Percentiles rank a stretch among this genome's conserved stretches.
phyloP scores from a whole-genome alignment of 2,888 invertebrate genomes.

The Adelphocoris suturalis region DNA sequence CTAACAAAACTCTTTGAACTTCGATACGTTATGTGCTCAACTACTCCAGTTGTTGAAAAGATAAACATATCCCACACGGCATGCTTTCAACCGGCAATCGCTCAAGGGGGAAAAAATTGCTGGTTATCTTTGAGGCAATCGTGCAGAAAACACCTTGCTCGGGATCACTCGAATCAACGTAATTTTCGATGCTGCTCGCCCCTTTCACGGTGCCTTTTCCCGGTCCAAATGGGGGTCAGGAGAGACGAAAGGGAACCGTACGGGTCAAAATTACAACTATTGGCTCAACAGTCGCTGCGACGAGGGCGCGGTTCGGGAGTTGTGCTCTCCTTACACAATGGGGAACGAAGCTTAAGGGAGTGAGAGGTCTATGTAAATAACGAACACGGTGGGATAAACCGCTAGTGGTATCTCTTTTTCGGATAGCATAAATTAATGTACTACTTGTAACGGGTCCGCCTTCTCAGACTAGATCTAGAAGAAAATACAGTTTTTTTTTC shows the following conservation, averaged over 20 bases:
- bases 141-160: conserved; percentile 39
- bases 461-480: too few relatives aligned
- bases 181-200: conserved; percentile 13
- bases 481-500: too few relatives aligned
- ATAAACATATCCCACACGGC: neutral
- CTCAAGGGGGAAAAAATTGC: neutral
- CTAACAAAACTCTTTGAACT: neutral
- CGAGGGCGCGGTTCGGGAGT: conserved; percentile 27
- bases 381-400: neutral
- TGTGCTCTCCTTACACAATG: conserved; percentile 55
- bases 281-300: neutral
- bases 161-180: conserved; percentile 16
- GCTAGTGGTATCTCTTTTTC: neutral
- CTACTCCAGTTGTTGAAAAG: neutral
- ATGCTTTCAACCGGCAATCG: neutral
- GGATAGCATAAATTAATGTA: neutral
- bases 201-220: conserved; percentile 13
- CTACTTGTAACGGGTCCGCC: neutral
- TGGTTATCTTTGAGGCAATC: neutral
- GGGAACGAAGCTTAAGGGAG: neutral
- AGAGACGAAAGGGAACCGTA: neutral
- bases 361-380: conserved; percentile 9
- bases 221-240: conserved; percentile 21
- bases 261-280: conserved; percentile 50
- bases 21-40: neutral